Evolutionary conservation across 2,797 vertebrate species (phyloP).

Genomic region (Gambelia wislizenii): DNA sequence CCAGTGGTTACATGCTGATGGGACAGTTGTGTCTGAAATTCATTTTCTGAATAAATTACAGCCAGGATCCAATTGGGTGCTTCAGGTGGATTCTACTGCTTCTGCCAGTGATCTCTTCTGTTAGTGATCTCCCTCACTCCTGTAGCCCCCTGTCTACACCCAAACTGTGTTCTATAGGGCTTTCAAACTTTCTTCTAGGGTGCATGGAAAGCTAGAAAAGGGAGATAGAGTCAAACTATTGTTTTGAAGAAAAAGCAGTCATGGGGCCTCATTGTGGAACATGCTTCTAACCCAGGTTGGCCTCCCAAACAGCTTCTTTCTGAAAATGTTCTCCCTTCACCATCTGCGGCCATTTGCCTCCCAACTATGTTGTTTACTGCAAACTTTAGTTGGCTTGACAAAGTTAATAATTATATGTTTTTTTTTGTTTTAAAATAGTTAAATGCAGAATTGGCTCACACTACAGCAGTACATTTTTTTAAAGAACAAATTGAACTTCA

Average conservation of each 20-base stretch:
- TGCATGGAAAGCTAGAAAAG: background rate
- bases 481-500: background rate
- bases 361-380: background rate
- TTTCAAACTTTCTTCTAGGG: no score
- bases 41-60: background rate
- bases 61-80: no score
- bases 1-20: background rate
- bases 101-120: no score
- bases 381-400: no score
- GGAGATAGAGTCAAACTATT: no score
- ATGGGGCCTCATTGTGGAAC: background rate
- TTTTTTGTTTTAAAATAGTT: background rate
- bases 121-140: no score
- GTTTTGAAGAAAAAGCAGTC: background rate
- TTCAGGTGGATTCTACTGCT: no score
- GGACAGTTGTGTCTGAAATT: background rate
- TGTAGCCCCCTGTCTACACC: no score
- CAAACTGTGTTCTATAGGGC: no score
- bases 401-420: background rate
- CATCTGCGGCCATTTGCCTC: background rate
- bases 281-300: background rate
- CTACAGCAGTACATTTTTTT: background rate
- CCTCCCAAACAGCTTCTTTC: background rate
- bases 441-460: background rate
- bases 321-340: background rate